Base-by-base conservation (phyloP, 2,113 vertebrate genomes). In the Corythaixoides concolor region DNA sequence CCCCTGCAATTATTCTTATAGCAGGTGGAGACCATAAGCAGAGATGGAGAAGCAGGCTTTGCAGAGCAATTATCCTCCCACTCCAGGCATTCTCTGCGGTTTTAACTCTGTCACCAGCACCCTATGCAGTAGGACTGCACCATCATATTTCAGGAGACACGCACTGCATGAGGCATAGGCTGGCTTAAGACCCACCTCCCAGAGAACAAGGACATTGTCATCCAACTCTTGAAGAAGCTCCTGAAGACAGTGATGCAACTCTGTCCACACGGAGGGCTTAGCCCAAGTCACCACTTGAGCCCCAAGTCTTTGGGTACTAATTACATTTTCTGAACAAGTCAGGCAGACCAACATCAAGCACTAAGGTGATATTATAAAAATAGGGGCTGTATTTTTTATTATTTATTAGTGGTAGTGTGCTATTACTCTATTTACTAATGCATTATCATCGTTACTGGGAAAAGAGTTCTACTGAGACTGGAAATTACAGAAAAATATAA, bases 141-240 rank as follows among this genome's bases (percentile, higher is more conserved):
- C 26, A 18, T 10, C 3, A 2, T 19, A 33, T 20, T 18, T 33
- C 8, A 58, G 30, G 50, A 67, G 13, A 70, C 12, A 8, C 0
- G 0, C 18, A 9, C 33, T 14, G 8, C 26, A 17, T 10, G 24
- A 53, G 27, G 30, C 2, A 0, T 16, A 37, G 59, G 15, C 59
- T 52, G 68, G 16, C 56, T 75, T 28, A 33, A 43, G 24, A 63
- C 6, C 4, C 27, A 77, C 17, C 64, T 74, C 20, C 27, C 16
- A 47, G 27, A 43, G 11, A 35, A 55, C 17, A 53, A 22, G 9
- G 6, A 72, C 15, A 26, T 33, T 59, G 27, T 52, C 47, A 37
- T 19, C 45, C 1, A 0, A 7, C 24, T 76, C 37, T 72, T 45
- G 28, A 76, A 58, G 49, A 43, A 41, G 30, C 24, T 80, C 37